Evolutionary conservation across 2,113 vertebrate species (phyloP), one percentile per base, ranked within the genome.

Genomic region (Rhineura floridana): DNA sequence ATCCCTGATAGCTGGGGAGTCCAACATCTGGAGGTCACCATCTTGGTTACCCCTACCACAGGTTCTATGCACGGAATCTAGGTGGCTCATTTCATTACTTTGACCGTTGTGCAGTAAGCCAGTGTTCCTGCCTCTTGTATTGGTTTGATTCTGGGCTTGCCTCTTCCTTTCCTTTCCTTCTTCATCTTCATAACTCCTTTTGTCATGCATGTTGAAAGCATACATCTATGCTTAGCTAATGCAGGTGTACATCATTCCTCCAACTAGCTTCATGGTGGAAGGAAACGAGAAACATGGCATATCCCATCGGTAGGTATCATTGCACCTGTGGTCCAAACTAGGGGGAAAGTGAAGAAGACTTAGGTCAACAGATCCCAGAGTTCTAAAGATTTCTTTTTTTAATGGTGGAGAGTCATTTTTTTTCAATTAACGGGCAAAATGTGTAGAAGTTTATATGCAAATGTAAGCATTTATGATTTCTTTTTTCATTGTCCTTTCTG

Each of bases 261-360:
- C 95, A 95, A 80, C 95, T 93, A 96, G 95, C 94, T 95, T 95
- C 94, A 96, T 96, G 95, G 94, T 95, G 95, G 95, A 95, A 94
- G 96, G 95, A 93, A 95, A 94, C 93, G 95, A 95, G 94, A 96
- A 95, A 94, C 94, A 96, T 94, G 95, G 95, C 94, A 93, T 96
- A 91, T 93, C 95, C 84, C 95, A 94, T 96, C 94, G 95, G 95
- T 96, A 95, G 95, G 95, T 96, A 96, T 92, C 85, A 92, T 93
- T 96, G 96, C 94, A 81, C 92, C 90, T 94, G 12, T 2, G 87
- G 81, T 95, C 90, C 80, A 42, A 87, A 84, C 84, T 95, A 81
- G 75, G 93, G 91, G 28, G 50, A 59, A 82, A 75, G 11, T n/a
- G 46, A 52, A 21, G 42, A 25, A 50, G 44, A 90, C 85, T 84